Evolutionary conservation across 2,888 invertebrate species (phyloP), one percentile per base, ranked within the genome.

Genomic region (Aporophyla lueneburgensis): DNA sequence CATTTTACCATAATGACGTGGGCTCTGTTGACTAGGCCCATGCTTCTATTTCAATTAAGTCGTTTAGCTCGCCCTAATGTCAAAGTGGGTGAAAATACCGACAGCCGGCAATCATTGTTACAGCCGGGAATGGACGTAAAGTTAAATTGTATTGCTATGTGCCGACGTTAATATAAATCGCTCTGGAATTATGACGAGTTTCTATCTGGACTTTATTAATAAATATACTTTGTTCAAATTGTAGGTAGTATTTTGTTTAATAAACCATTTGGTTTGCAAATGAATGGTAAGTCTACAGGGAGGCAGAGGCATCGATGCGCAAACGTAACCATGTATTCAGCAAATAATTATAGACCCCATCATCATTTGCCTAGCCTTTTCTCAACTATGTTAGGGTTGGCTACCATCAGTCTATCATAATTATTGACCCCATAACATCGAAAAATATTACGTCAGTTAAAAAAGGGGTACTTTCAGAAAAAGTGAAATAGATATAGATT

Each of bases 81-180:
- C 78, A 78, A 83, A 88, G 81, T 87, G 86, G 83, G 82, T 81
- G 85, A 87, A 88, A 89, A 89, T 88, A 89, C 87, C 83, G 81
- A 76, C 87, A 79, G 84, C 84, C 80, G 79, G 84, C 85, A 87
- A 86, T 89, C 87, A 91, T 90, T 89, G 86, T 82, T 76, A 87
- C 73, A 78, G 76, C 78, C 73, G 75, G 83, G 78, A 72, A 66
- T 82, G 79, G 75, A 77, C 86, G 83, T 90, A 87, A 89, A 91
- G 88, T 91, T 86, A 89, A 87, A 88, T 90, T 89, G 89, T 88
- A 90, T 88, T 86, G 85, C 87, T 79, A 81, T 84, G 82, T 86
- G 85, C 80, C 80, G 82, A 87, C 83, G 79, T 86, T 83, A 87
- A 86, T 86, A 84, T 86, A 85, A 87, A 87, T 83, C 76, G 85